These are phyloP conservation scores for Gallinago media DNA, from an alignment of 2,113 vertebrate species.

Conservation along the genomic window DNA sequence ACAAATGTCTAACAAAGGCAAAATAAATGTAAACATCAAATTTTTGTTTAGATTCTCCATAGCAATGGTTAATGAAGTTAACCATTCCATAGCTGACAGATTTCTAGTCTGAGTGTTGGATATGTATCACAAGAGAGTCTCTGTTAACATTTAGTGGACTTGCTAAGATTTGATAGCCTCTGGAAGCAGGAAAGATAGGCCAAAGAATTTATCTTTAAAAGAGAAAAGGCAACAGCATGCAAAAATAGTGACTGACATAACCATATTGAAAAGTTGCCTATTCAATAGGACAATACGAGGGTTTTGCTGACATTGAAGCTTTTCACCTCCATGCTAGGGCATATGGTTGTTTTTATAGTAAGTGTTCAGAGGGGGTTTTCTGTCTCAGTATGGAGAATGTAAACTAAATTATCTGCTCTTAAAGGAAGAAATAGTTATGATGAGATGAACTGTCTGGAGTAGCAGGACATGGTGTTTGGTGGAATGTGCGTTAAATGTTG, in stretches of 20 bases:
- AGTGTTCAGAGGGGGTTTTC: not conserved
- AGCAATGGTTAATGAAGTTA: not conserved
- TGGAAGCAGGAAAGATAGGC: not conserved
- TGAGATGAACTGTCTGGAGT: not conserved
- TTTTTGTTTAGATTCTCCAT: not conserved
- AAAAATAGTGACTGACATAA: not conserved
- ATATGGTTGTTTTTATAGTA: not conserved
- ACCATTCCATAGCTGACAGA: not conserved
- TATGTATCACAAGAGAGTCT: not conserved
- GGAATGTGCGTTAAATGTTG: not conserved
- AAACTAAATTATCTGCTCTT: not conserved
- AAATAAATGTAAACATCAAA: not conserved
- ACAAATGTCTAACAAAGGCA: not conserved
- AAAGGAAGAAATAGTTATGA: not conserved
- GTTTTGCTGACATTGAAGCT: not conserved
- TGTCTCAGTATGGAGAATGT: not conserved
- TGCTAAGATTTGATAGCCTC: not conserved
- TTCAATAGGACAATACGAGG: rapidly evolving
- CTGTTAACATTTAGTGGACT: not conserved
- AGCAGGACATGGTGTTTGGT: not conserved
- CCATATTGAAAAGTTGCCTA: not conserved
- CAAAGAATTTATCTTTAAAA: not conserved
- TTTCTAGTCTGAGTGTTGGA: not conserved
- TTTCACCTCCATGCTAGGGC: not conserved
- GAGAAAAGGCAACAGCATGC: not conserved